Conservation (phyloP, 2,113 vertebrate genomes). For the Balaenoptera acutorostrata region DNA sequence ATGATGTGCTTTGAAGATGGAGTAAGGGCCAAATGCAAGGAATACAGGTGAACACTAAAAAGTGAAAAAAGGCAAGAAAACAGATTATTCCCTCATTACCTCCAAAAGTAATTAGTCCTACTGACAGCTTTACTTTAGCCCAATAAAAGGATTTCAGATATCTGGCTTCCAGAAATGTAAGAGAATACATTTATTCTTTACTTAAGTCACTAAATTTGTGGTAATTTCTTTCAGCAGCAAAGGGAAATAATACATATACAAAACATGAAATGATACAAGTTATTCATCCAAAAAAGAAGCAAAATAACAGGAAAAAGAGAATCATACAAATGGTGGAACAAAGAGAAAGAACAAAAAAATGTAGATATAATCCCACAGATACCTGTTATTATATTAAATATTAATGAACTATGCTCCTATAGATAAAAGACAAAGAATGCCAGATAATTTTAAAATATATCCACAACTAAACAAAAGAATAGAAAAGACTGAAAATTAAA, state of each 20-base stretch:
- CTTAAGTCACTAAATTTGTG: not conserved
- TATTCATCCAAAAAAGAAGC: not conserved
- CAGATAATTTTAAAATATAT: not conserved
- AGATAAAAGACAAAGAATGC: not conserved
- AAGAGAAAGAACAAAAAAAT: not conserved
- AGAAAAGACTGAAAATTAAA: not conserved
- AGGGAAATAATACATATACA: not conserved
- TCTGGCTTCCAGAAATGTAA: not conserved
- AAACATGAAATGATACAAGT: not conserved
- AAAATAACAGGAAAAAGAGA: not conserved
- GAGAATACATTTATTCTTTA: not conserved
- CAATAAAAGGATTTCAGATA: not conserved
- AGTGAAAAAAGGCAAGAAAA: not conserved
- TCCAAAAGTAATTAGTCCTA: not conserved
- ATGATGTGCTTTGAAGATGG: not conserved
- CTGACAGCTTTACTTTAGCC: not conserved
- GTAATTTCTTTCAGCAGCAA: not conserved
- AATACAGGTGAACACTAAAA: not conserved
- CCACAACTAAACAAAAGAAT: not conserved
- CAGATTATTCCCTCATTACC: not conserved
- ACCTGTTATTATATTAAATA: not conserved
- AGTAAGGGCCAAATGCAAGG: not conserved
- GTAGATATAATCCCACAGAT: not conserved
- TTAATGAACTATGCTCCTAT: not conserved
- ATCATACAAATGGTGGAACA: not conserved